Base-by-base conservation (phyloP, 2,113 vertebrate genomes). In the Podarcis muralis region DNA sequence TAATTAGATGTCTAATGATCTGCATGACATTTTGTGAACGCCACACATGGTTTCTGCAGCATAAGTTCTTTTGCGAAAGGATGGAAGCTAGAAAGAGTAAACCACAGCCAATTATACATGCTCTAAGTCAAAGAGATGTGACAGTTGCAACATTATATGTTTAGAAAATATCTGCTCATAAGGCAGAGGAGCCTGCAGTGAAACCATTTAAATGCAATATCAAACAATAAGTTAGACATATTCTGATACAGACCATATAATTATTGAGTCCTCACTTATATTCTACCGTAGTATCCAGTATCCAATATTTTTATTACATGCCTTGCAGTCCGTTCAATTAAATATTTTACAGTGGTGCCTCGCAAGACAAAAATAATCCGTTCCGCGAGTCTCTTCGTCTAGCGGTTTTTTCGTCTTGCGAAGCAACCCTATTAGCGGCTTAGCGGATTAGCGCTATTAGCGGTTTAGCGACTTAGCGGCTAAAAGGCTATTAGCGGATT, bases 81-180 rank as follows among this genome's bases (percentile, higher is more conserved):
- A 22, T 35, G 85, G 77, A 84, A 88, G 23, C 30, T 8, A 25
- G 86, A 91, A 84, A 83, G 8, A 79, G 30, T 5, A 65, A 82
- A 91, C 27, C 23, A 85, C 91, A 92, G 91, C 22, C 0, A 0
- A 35, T 84, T 82, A 74, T 84, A 59, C 71, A 16, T 85, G 87
- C 87, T 78, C 79, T 87, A 65, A 25, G 92, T 32, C 91, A 93
- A 27, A 74, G 18, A 74, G n/a, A 43, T 43, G 27, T 88, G 80
- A 16, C 0, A 0, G 72, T 57, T 86, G 40, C 40, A 27, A 59
- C 59, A 85, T 80, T 92, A 92, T 92, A 91, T 93, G 92, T 92
- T 93, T 95, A 93, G 92, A 23, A 83, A 88, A 87, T 53, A 40
- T 53, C 81, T 93, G 92, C 43, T 69, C 75, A 93, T 83, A 88